Percentiles rank a stretch among this genome's conserved stretches.
Conservation (phyloP, 2,797 vertebrate species). For the Coracias cyanogaster region DNA sequence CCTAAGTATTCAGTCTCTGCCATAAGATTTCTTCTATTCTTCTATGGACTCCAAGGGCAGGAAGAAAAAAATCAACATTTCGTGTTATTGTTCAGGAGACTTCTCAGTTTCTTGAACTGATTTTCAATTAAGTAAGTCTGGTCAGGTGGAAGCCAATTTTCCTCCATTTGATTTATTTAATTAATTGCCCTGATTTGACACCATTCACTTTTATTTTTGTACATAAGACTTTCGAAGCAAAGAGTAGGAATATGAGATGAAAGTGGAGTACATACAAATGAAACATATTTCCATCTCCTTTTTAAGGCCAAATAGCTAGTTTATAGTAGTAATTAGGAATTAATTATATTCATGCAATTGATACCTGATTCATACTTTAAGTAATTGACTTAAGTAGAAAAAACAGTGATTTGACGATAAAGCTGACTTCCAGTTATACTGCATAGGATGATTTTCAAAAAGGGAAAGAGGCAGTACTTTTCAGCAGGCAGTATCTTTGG, state of each 20-base stretch:
- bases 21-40: background rate
- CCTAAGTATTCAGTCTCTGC: background rate
- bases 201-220: background rate
- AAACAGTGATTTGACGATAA: background rate
- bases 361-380: background rate
- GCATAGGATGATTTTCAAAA: background rate
- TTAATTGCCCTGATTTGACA: background rate
- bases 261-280: background rate
- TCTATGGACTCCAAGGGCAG: background rate
- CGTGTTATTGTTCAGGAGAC: background rate
- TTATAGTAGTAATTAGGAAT: background rate
- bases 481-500: background rate
- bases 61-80: slow-evolving; percentile 15
- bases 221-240: background rate
- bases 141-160: background rate
- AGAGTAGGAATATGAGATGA: background rate
- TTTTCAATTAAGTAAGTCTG: slow-evolving; percentile 36
- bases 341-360: background rate
- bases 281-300: background rate
- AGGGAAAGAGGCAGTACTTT: background rate
- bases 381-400: background rate
- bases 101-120: background rate
- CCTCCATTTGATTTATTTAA: background rate
- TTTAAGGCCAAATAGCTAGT: background rate
- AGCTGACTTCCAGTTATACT: background rate